Evolutionary conservation across 1,140 invertebrate genomes (phyloP).

Genomic region (Camponotus vicinus): DNA sequence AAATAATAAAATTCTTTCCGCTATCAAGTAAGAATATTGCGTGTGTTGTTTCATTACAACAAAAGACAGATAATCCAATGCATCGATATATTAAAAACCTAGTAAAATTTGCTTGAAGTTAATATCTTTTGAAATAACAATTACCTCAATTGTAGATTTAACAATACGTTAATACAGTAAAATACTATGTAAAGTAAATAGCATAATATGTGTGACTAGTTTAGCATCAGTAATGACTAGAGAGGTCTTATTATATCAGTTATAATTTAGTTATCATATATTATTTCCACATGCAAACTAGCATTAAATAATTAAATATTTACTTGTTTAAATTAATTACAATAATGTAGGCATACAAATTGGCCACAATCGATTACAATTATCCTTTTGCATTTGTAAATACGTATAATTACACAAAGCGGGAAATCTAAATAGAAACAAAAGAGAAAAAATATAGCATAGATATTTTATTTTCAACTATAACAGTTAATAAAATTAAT

Average conservation of each 20-base stretch:
- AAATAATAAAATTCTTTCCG: conserved; percentile 8
- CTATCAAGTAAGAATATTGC: conserved; percentile 44
- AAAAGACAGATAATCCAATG: not conserved
- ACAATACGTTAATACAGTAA: not conserved
- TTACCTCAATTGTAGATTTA: conserved; percentile 7
- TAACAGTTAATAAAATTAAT: too few relatives aligned
- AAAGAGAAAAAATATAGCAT: not conserved
- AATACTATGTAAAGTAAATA: conserved; percentile 32
- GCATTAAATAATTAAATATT: conserved; percentile 34
- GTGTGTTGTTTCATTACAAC: not conserved
- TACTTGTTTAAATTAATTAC: conserved; percentile 38
- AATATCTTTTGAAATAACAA: not conserved
- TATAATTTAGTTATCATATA: conserved; percentile 18
- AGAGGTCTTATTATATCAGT: conserved; percentile 22
- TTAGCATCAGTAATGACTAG: not conserved
- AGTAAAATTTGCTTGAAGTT: not conserved
- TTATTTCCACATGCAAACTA: not conserved
- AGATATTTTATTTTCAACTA: not conserved
- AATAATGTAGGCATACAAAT: not conserved
- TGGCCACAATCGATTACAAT: not conserved
- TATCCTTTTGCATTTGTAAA: not conserved
- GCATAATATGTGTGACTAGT: not conserved
- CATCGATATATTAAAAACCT: not conserved
- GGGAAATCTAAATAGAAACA: not conserved
- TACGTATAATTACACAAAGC: not conserved